Evolutionary conservation across 1,140 invertebrate genomes (phyloP).

Genomic region (Tetraneura akinire): DNA sequence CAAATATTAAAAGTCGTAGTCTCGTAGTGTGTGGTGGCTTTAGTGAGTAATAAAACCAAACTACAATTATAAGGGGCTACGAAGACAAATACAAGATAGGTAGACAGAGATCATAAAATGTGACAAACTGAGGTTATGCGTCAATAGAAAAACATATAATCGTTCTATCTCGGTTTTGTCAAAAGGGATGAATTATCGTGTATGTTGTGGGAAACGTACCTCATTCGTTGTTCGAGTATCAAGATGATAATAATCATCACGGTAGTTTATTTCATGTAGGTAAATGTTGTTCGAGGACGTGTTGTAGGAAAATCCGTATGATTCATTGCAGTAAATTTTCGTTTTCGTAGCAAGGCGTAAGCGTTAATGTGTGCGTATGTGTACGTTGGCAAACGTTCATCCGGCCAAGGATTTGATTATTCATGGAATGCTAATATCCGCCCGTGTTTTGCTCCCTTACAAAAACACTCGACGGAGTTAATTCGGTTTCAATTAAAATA

Average conservation of each 20-base stretch:
- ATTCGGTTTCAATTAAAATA: constrained; percentile 34
- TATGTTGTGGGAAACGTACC: neutral
- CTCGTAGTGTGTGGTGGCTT: neutral
- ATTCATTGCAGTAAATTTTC: neutral
- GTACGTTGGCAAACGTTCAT: neutral
- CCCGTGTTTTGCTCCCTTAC: neutral
- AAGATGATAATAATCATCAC: neutral
- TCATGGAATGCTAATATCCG: constrained; percentile 13
- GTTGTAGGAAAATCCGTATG: neutral
- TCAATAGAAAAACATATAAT: neutral
- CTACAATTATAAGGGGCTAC: neutral
- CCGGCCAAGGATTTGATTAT: neutral
- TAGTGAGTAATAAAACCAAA: neutral
- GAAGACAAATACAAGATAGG: neutral
- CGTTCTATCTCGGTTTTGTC: neutral
- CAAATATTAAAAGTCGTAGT: neutral
- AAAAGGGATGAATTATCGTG: neutral
- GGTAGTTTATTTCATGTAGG: neutral
- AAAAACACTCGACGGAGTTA: neutral
- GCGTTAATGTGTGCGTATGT: neutral
- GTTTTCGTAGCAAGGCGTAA: neutral
- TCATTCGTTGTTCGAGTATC: neutral
- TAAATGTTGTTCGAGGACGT: neutral
- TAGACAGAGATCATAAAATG: neutral
- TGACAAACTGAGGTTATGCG: neutral